These are phyloP conservation scores for Epizoanthus scotinus DNA, from an alignment of 92 coral and sea anemone species.

Conservation along the genomic window DNA sequence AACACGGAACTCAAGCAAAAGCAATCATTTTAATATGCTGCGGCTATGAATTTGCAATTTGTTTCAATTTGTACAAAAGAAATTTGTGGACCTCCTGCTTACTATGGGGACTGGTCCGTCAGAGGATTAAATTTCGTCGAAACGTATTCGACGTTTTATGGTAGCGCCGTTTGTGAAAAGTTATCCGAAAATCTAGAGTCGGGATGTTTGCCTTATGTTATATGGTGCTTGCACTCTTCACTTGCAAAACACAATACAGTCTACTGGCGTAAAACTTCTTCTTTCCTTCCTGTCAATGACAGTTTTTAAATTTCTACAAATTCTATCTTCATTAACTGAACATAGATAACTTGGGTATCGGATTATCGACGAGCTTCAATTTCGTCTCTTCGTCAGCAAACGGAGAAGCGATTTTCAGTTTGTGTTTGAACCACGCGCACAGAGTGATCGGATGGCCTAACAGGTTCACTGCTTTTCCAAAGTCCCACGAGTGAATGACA, in stretches of 20 bases:
- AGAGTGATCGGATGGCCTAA: constrained; percentile 16
- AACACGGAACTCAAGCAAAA: constrained; percentile 40
- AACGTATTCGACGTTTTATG: constrained; percentile 13
- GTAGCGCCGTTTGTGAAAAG: constrained; percentile 21
- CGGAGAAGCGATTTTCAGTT: background rate
- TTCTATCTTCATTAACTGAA: constrained; percentile 27
- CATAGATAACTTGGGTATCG: constrained; percentile 36
- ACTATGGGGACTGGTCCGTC: constrained; percentile 20
- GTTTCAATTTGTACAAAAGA: constrained; percentile 45
- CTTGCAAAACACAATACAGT: constrained; percentile 40
- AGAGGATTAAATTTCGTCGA: constrained; percentile 24
- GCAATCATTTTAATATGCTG: constrained; percentile 37
- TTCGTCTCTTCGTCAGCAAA: background rate
- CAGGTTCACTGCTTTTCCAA: constrained; percentile 30
- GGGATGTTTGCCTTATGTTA: constrained; percentile 24
- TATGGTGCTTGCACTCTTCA: constrained; percentile 12
- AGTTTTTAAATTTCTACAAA: constrained; percentile 37
- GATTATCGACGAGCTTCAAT: background rate
- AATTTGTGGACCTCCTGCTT: constrained; percentile 44
- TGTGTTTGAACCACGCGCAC: constrained; percentile 33
- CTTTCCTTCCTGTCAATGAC: constrained; percentile 48
- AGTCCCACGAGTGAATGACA: constrained; percentile 37
- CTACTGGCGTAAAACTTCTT: constrained; percentile 34
- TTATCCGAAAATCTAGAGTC: constrained; percentile 30
- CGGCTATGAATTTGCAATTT: constrained; percentile 46